phyloP scores from a whole-genome alignment of 2,113 vertebrate genomes.

The Aplodontia rufa region DNA sequence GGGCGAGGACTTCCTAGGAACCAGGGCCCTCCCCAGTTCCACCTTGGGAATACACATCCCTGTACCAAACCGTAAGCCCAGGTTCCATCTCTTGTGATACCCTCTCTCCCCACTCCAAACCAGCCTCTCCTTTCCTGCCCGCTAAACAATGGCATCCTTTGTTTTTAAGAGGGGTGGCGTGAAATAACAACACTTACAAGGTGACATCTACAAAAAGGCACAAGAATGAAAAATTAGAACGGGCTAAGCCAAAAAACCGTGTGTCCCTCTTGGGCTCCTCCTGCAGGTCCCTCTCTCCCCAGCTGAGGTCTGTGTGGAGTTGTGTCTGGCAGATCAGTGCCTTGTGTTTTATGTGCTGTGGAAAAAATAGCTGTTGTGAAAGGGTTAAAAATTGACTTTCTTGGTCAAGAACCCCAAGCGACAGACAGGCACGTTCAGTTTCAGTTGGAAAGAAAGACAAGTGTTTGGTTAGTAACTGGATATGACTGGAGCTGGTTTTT shows the following conservation, averaged over 20 bases:
- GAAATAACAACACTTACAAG: conserved; percentile 59
- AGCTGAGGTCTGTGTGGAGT: background rate
- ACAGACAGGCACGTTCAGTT: conserved; percentile 82
- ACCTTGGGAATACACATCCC: background rate
- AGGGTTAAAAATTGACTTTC: conserved; percentile 79
- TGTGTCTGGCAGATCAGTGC: background rate
- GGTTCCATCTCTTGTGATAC: background rate
- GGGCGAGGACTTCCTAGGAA: background rate
- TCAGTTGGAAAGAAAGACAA: conserved; percentile 84
- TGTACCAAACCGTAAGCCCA: background rate
- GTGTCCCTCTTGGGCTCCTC: background rate
- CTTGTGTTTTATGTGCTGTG: background rate
- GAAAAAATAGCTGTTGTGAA: conserved; percentile 32
- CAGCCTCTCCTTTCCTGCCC: background rate
- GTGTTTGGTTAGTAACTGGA: conserved; percentile 94
- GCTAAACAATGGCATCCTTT: conserved; percentile 64
- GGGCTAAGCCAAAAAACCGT: background rate
- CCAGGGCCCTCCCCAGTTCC: background rate
- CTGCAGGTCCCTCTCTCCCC: background rate
- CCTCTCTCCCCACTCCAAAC: background rate
- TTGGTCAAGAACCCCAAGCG: conserved; percentile 78
- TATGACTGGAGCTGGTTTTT: conserved; percentile 80
- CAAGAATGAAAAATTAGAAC: conserved; percentile 46
- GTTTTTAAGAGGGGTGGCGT: conserved; percentile 46
- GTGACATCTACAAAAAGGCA: conserved; percentile 17